These are phyloP conservation scores for Aleiodes alternator DNA, from an alignment of 2,888 invertebrate genomes.

Conservation along the genomic window DNA sequence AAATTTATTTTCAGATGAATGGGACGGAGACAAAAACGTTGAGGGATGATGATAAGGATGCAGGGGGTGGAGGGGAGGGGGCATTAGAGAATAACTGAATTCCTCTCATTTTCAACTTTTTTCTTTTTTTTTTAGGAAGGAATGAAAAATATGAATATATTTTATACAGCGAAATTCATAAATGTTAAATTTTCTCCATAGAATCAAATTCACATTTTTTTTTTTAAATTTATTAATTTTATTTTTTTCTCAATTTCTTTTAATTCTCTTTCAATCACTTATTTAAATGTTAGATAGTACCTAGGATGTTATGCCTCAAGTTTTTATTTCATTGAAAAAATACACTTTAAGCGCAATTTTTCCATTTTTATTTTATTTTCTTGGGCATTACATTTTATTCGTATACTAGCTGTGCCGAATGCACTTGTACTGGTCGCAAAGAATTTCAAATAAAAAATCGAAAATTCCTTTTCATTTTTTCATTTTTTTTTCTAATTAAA, in stretches of 20 bases:
- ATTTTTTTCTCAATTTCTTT: conserved; percentile 48
- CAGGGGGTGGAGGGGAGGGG: conserved; percentile 51
- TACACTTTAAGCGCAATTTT: conserved; percentile 66
- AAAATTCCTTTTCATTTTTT: conserved; percentile 1
- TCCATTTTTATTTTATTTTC: conserved; percentile 41
- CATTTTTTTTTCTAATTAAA: background rate
- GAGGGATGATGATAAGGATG: conserved; percentile 33
- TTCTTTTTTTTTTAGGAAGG: conserved; percentile 45
- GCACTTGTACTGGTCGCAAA: conserved; percentile 75
- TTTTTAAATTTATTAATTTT: conserved; percentile 51
- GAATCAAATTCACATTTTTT: conserved; percentile 10
- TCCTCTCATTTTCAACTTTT: background rate
- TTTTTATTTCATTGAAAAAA: conserved; percentile 38
- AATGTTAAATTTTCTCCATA: conserved; percentile 64
- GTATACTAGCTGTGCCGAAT: conserved; percentile 76
- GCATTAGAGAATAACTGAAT: conserved; percentile 49
- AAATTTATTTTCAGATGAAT: conserved; percentile 29
- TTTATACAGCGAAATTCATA: conserved; percentile 67
- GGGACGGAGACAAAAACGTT: conserved; percentile 52
- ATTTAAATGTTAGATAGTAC: conserved; percentile 73
- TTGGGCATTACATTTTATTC: conserved; percentile 63
- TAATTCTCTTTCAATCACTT: conserved; percentile 61
- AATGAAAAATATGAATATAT: conserved; percentile 59
- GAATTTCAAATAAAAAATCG: conserved; percentile 29
- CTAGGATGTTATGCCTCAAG: conserved; percentile 63